Conservation (phyloP, 1,140 invertebrate species). For the Solenopsis invicta region DNA sequence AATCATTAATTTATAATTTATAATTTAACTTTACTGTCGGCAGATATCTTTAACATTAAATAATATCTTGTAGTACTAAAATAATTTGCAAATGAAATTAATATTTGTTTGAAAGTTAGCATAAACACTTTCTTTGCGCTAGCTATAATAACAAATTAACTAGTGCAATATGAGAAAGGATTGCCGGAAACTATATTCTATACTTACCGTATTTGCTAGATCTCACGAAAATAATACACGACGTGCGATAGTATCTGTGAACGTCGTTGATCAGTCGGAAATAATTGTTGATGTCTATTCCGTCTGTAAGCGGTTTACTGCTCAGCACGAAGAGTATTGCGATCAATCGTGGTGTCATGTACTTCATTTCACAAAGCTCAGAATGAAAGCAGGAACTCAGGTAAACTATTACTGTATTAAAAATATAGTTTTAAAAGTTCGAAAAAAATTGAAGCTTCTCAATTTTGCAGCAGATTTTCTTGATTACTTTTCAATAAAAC, state of each 20-base stretch:
- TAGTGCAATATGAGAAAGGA: neutral
- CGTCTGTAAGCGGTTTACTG: neutral
- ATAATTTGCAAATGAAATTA: neutral
- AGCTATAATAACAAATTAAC: neutral
- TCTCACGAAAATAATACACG: conserved; percentile 61
- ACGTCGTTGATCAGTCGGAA: conserved; percentile 64
- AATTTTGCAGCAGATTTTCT: no score
- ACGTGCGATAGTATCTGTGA: conserved; percentile 64
- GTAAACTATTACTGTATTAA: neutral
- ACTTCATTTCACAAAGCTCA: conserved; percentile 5
- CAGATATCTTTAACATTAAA: neutral
- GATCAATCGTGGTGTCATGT: neutral
- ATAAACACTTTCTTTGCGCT: neutral
- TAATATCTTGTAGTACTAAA: neutral
- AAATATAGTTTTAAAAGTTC: no score
- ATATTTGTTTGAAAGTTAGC: neutral
- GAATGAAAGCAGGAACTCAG: neutral
- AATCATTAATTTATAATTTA: no score
- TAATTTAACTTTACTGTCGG: no score
- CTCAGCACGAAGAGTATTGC: neutral
- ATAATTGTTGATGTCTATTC: conserved; percentile 47
- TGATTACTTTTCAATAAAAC: no score
- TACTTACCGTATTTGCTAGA: conserved; percentile 51
- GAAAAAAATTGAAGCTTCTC: no score
- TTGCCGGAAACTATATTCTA: neutral